These are phyloP conservation scores for Acanthochromis polyacanthus DNA, from an alignment of 2,113 vertebrate species.

Conservation along the genomic window DNA sequence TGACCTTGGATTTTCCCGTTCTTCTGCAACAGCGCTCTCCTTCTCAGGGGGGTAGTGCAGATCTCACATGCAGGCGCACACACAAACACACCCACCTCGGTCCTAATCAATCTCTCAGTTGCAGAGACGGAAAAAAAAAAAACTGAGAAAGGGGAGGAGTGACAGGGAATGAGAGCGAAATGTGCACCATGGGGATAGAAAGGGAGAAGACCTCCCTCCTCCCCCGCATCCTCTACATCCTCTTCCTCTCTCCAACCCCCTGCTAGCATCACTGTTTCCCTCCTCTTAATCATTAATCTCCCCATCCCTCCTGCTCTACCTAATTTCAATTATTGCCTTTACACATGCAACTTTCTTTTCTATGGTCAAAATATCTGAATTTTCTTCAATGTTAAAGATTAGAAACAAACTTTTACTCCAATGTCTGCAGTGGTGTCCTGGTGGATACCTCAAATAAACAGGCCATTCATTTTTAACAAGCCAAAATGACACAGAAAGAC, in stretches of 20 bases:
- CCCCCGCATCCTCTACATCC: slow-evolving; percentile 53
- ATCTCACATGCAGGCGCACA: slow-evolving; percentile 46
- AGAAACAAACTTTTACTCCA: neutral
- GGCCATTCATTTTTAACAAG: neutral
- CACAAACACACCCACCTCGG: slow-evolving; percentile 42
- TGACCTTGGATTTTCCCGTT: slow-evolving; percentile 85
- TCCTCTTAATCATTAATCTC: slow-evolving; percentile 53
- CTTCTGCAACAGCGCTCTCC: slow-evolving; percentile 64
- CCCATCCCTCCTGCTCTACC: slow-evolving; percentile 31
- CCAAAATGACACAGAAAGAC: no score
- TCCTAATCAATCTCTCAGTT: slow-evolving; percentile 50
- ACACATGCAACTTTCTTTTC: slow-evolving; percentile 30
- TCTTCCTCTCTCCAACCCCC: slow-evolving; percentile 33
- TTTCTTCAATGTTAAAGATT: neutral
- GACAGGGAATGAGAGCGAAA: slow-evolving; percentile 31
- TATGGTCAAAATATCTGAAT: neutral
- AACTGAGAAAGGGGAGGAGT: neutral
- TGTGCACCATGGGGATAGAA: slow-evolving; percentile 41
- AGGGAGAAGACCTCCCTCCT: slow-evolving; percentile 55
- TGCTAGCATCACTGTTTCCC: slow-evolving; percentile 29
- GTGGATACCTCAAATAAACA: neutral
- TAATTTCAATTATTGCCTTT: slow-evolving; percentile 28
- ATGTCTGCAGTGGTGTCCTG: neutral
- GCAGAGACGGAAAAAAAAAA: neutral
- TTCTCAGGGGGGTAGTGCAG: slow-evolving; percentile 55